These are phyloP conservation scores for Dexiosoma caninum DNA, from an alignment of 2,888 invertebrate genomes.

Conservation along the genomic window DNA sequence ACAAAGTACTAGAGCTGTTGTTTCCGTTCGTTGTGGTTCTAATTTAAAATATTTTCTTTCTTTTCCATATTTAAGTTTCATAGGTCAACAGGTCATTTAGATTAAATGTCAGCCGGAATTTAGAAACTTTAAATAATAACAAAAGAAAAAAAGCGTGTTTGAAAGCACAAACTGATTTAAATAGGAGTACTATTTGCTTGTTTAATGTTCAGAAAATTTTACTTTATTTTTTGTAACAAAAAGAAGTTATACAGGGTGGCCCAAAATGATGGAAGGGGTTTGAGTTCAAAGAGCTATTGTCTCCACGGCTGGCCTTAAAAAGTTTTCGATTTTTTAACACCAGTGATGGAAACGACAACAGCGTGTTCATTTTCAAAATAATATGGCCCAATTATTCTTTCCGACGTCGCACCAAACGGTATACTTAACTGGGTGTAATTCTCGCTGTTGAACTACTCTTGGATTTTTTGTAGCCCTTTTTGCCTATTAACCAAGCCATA, in stretches of 20 bases:
- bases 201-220: background rate
- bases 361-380: too few species aligned
- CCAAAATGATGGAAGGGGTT: too few species aligned
- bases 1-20: background rate
- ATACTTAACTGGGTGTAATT: too few species aligned
- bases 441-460: too few species aligned
- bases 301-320: too few species aligned
- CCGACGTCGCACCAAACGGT: too few species aligned
- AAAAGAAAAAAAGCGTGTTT: background rate
- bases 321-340: background rate
- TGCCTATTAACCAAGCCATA: too few species aligned
- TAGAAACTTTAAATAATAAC: background rate
- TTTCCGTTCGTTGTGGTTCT: constrained; percentile 36
- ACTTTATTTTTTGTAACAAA: background rate
- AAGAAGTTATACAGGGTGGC: too few species aligned
- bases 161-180: constrained; percentile 2
- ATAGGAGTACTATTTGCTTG: background rate
- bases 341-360: too few species aligned
- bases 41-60: background rate
- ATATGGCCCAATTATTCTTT: too few species aligned
- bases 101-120: constrained; percentile 42
- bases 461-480: too few species aligned
- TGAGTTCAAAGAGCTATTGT: too few species aligned
- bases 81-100: constrained; percentile 47
- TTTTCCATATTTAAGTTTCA: constrained; percentile 32